phyloP scores from a whole-genome alignment of 2,888 invertebrate species.

The Caenorhabditis wallacei region DNA sequence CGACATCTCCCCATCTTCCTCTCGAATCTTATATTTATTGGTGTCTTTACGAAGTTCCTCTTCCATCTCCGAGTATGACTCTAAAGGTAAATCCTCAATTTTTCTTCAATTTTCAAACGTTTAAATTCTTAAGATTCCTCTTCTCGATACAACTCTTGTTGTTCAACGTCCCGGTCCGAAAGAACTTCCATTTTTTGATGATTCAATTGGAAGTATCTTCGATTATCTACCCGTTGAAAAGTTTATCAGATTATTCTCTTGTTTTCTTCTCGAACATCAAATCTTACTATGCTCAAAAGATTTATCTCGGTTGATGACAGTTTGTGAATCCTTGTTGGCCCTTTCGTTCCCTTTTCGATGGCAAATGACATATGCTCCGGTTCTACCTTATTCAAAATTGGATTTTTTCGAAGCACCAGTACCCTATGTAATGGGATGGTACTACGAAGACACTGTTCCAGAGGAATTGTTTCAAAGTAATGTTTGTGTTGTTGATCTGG shows the following conservation, averaged over 20 bases:
- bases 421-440: constrained; percentile 97
- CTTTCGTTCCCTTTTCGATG: constrained; percentile 95
- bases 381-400: constrained; percentile 91
- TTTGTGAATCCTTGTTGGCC: constrained; percentile 94
- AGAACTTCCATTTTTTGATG: constrained; percentile 96
- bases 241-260: constrained; percentile 94
- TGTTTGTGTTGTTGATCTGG: constrained; percentile 96
- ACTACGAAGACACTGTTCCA: constrained; percentile 83
- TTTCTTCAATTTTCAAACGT: constrained; percentile 71
- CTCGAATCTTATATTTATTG: constrained; percentile 97
- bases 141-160: constrained; percentile 73
- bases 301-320: constrained; percentile 95
- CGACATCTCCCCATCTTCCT: constrained; percentile 87
- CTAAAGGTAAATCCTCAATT: constrained; percentile 85
- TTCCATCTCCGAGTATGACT: constrained; percentile 93
- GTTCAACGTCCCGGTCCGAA: constrained; percentile 84
- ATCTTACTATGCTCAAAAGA: constrained; percentile 95
- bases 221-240: constrained; percentile 92
- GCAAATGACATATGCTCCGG: constrained; percentile 99
- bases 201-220: constrained; percentile 92
- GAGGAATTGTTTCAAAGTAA: constrained; percentile 87
- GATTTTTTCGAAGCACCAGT: constrained; percentile 97
- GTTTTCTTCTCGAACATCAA: constrained; percentile 96
- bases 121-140: constrained; percentile 57
- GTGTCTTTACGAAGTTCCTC: constrained; percentile 92